Base-by-base conservation (phyloP, 2,797 vertebrate species). In the Ceryle rudis region DNA sequence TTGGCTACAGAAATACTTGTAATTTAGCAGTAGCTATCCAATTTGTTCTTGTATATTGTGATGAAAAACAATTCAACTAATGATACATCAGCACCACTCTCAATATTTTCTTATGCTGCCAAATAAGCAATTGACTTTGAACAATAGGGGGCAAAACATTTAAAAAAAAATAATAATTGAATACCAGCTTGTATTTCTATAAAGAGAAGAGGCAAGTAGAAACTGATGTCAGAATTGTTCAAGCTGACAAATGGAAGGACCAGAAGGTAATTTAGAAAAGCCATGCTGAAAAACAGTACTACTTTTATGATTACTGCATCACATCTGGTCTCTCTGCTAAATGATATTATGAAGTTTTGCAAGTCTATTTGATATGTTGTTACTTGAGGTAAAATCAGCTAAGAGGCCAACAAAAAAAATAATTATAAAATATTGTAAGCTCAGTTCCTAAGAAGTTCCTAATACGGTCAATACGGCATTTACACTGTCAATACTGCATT, bases 231-330 rank as follows among this genome's bases (percentile, higher is more conserved):
- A 93, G 37, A 86, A 85, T 71, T 80, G 33, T 42, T 60, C 81
- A 82, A 70, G 77, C 31, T 77, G 49, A 83, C 61, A 88, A 94
- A 88, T 25, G 51, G n/a, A 83, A 83, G 31, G 54, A 91, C 10
- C 33, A 88, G 57, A 67, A 71, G 23, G 33, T 52, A 71, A 82
- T 91, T 95, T 74, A 88, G 57, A 91, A 93, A 86, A 95, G 61
- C 20, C 65, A 42, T 52, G 19, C 9, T 71, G 47, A 91, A 93
- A 89, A 87, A 39, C 7, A 35, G 14, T 19, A 70, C 41, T 75
- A 28, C 16, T 86, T 71, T 52, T 61, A 28, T 67, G 69, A 91
- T 90, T 67, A 64, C 83, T 81, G n/a, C 61, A 57, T 52, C 39
- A 46, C 33, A 33, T 78, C 33, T 4, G 1, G 8, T 81, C 54